A percentile compares a stretch with the other conserved stretches of the same genome.
phyloP scores from a whole-genome alignment of 2,888 invertebrate genomes.

The Thereva unica region DNA sequence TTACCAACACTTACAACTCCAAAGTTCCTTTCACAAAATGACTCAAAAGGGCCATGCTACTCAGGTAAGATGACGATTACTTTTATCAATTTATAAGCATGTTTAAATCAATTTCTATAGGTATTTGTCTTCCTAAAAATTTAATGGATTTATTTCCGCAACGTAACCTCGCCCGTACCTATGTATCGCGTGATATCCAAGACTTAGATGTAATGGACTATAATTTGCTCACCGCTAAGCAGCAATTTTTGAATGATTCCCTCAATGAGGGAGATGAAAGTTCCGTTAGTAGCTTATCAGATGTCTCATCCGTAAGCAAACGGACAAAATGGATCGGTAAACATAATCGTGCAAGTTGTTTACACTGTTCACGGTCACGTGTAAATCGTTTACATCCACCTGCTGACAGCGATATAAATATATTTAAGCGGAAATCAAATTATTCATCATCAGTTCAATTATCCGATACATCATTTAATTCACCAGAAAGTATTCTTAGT shows the following conservation, averaged over 20 bases:
- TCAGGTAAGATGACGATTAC: slow-evolving; percentile 48
- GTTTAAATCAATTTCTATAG: slow-evolving; percentile 40
- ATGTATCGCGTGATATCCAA: slow-evolving; percentile 56
- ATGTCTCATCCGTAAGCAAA: slow-evolving; percentile 55
- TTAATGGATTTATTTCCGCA: slow-evolving; percentile 55
- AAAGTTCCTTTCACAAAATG: slow-evolving; percentile 54
- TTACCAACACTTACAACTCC: slow-evolving; percentile 52
- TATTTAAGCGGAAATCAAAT: slow-evolving; percentile 42
- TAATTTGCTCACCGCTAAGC: slow-evolving; percentile 51
- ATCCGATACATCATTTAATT: slow-evolving; percentile 55
- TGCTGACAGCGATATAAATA: slow-evolving; percentile 46
- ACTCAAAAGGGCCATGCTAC: slow-evolving; percentile 56
- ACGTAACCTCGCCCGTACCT: slow-evolving; percentile 53
- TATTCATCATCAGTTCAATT: slow-evolving; percentile 49
- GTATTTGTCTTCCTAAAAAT: slow-evolving; percentile 58
- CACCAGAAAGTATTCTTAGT: slow-evolving; percentile 58
- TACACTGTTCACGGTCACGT: slow-evolving; percentile 53
- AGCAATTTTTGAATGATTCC: slow-evolving; percentile 54
- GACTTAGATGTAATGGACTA: slow-evolving; percentile 54
- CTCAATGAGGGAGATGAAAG: slow-evolving; percentile 56
- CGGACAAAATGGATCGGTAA: slow-evolving; percentile 52
- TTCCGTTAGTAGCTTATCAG: slow-evolving; percentile 58
- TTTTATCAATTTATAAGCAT: slow-evolving; percentile 2
- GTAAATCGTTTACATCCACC: slow-evolving; percentile 48
- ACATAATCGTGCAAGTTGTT: slow-evolving; percentile 54